Evolutionary conservation across 2,888 invertebrate species (phyloP), one percentile per base, ranked within the genome.

Genomic region (Acrobasis suavella): DNA sequence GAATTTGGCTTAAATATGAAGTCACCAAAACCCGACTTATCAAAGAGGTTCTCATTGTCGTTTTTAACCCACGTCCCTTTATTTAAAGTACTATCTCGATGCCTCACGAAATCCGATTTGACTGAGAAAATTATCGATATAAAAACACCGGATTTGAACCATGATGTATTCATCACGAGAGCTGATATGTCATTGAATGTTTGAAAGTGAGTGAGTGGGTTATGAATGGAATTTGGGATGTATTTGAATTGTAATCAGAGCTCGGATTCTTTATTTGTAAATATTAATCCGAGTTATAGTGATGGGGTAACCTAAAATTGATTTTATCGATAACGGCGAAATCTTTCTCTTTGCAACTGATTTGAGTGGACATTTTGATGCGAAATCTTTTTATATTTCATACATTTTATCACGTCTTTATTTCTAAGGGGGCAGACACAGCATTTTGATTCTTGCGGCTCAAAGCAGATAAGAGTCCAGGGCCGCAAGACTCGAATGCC

Each of bases 1-100:
- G 87, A 85, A 51, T 78, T 83, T 0, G 81, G 69, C 17, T 82
- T 71, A 61, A 90, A 91, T 37, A 90, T 78, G 54, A 85, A 89
- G 1, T 82, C 75, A 0, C 82, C 82, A 0, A 67, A 17, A 0
- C 64, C 73, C 0, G 68, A 61, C 12, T 74, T 81, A 0, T 77
- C 78, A 0, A 65, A 68, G 0, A 71, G 14, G 16, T 73, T 75
- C 0, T 76, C 72, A 0, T 70, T 67, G 0, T 64, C 52, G 2
- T 70, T 77, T 0, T 76, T 73, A 0, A 82, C 65, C 91, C 90
- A 91, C 0, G 88, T 69, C 0, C 87, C 85, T 69, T 87, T 89
- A 55, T 88, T 91, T 0, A 91, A 68, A 0, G 87, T 71, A 51
- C 85, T 91, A 60, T 83, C 87, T n/a, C 81, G 71, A 14, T 90